Evolutionary conservation across 1,140 invertebrate species (phyloP), one percentile per base, ranked within the genome.

Genomic region (Drosophila mayri): DNA sequence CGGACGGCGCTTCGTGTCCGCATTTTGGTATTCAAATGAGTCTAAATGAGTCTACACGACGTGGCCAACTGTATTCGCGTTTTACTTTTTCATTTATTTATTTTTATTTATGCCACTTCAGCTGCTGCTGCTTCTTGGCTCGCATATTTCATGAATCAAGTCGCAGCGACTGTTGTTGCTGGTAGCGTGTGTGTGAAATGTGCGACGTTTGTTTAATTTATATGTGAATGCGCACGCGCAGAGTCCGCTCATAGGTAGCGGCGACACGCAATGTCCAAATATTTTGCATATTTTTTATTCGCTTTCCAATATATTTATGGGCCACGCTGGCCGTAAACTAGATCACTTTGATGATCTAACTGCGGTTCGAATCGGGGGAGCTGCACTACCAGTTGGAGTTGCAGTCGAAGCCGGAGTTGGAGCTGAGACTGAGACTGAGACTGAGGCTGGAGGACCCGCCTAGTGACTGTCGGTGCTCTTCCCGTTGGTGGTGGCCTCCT

Each of bases 141-240:
- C 79, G 73, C 73, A 79, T 88, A 88, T 90, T 88, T 88, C 81
- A 90, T 90, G 77, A 90, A 84, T 88, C 84, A 90, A 90, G 85
- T 84, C 32, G 43, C 43, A 7, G 46, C 25, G 28, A 25, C 28
- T 30, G 28, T 1, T 30, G 44, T n/a, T 37, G 46, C 25, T 41
- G 32, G 47, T 83, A 50, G 82, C 70, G 70, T 86, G 81, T 85
- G 77, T 85, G 77, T 81, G 75, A 86, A 90, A 81, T 79, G 70
- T 76, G 70, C 75, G 84, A 81, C 85, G 60, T 85, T 88, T 84
- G 52, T 81, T 90, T 90, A 90, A 90, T 90, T 90, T 90, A 90
- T 90, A 90, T 90, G 85, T 90, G 85, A 90, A 90, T 85, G 85
- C 81, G 85, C 81, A 88, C 74, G 85, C 85, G 81, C 75, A 85